These are phyloP conservation scores for Papilio gigon DNA, from an alignment of 2,888 invertebrate genomes.

Conservation along the genomic window DNA sequence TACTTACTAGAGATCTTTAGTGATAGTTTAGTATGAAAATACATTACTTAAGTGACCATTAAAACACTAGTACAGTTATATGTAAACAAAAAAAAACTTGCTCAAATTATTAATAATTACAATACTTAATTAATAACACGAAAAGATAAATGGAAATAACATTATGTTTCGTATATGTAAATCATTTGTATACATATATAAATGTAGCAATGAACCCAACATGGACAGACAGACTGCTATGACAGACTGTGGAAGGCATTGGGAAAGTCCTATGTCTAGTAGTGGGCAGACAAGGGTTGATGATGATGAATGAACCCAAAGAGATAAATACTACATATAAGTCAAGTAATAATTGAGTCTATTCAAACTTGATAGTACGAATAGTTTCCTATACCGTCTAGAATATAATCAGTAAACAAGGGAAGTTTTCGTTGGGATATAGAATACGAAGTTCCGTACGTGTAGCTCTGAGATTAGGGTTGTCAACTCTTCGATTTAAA, in stretches of 20 bases:
- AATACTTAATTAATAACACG: background rate
- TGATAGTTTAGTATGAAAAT: too few species aligned
- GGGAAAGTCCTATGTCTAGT: too few species aligned
- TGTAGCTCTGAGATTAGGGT: constrained; percentile 11
- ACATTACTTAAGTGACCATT: too few species aligned
- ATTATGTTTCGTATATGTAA: background rate
- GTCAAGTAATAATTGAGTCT: background rate
- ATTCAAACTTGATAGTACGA: background rate
- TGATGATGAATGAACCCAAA: too few species aligned
- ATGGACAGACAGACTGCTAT: too few species aligned
- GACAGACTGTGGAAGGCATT: too few species aligned
- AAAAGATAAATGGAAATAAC: background rate
- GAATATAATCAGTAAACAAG: constrained; percentile 10
- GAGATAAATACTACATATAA: background rate
- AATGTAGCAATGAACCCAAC: background rate
- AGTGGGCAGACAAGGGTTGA: too few species aligned
- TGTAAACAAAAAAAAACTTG: too few species aligned
- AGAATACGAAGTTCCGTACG: constrained; percentile 12
- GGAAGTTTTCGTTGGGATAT: background rate
- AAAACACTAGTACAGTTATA: too few species aligned
- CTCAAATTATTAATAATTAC: too few species aligned
- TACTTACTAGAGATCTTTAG: too few species aligned
- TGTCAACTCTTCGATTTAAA: background rate
- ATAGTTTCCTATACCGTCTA: background rate
- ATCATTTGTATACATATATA: background rate